Evolutionary conservation across 2,888 invertebrate species (phyloP).

Genomic region (Amitus sp.): DNA sequence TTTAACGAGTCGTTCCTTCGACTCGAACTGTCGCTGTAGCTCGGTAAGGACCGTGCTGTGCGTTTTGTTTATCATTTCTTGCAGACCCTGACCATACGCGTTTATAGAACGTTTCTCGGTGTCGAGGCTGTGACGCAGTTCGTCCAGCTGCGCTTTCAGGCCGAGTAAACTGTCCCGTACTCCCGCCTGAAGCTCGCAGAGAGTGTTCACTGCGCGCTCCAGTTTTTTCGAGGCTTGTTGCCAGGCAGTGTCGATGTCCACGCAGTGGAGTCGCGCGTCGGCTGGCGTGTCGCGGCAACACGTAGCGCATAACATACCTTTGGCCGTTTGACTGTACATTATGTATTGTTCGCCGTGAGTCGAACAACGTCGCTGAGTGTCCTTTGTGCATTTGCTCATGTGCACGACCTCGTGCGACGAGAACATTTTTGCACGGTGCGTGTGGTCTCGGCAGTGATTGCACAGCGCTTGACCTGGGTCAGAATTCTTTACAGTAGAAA

Average conservation of each 20-base stretch:
- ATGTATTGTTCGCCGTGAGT: slow-evolving; percentile 80
- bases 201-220: slow-evolving; percentile 70
- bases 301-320: slow-evolving; percentile 78
- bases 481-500: too few species aligned
- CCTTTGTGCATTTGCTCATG: slow-evolving; percentile 76
- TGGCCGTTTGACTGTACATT: slow-evolving; percentile 77
- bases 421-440: slow-evolving; percentile 83
- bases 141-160: slow-evolving; percentile 74
- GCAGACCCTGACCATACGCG: slow-evolving; percentile 73
- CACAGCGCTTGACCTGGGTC: slow-evolving; percentile 78
- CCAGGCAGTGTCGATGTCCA: slow-evolving; percentile 81
- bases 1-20: slow-evolving; percentile 69
- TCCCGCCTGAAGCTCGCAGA: slow-evolving; percentile 73
- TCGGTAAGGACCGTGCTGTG: slow-evolving; percentile 74
- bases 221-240: slow-evolving; percentile 76
- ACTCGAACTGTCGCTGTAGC: slow-evolving; percentile 73
- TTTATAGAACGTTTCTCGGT: slow-evolving; percentile 74
- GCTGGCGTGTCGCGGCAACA: slow-evolving; percentile 78
- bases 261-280: slow-evolving; percentile 75
- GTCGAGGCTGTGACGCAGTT: slow-evolving; percentile 74
- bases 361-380: slow-evolving; percentile 75
- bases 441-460: slow-evolving; percentile 75
- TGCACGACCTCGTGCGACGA: slow-evolving; percentile 77
- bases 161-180: slow-evolving; percentile 76
- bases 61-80: slow-evolving; percentile 75